Evolutionary conservation across 2,113 vertebrate species (phyloP).

Genomic region (Talpa occidentalis): DNA sequence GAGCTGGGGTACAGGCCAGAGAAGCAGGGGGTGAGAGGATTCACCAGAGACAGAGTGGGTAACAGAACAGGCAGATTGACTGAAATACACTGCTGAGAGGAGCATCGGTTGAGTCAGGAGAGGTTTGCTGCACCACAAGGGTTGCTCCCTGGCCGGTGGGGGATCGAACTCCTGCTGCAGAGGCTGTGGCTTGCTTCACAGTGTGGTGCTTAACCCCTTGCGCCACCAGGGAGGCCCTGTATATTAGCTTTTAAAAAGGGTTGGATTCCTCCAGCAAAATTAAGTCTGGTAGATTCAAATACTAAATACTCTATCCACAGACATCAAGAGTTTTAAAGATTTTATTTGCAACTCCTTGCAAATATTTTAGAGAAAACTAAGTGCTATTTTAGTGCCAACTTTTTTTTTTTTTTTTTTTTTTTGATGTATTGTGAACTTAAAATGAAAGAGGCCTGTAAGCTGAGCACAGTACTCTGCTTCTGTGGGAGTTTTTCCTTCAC

Average conservation of each 20-base stretch:
- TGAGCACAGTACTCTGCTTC: not conserved
- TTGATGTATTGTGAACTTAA: not conserved
- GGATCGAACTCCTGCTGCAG: too few species aligned
- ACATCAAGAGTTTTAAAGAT: not conserved
- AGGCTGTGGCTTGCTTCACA: too few species aligned
- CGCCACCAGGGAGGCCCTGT: too few species aligned
- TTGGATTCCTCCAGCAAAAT: not conserved
- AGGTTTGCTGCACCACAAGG: too few species aligned
- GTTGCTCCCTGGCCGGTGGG: too few species aligned
- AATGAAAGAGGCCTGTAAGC: not conserved
- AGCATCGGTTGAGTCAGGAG: too few species aligned
- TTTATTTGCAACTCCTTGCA: not conserved
- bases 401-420: not conserved
- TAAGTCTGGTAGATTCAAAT: not conserved
- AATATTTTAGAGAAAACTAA: constrained; percentile 11
- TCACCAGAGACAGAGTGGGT: too few species aligned
- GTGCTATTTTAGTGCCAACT: not conserved
- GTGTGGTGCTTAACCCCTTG: too few species aligned
- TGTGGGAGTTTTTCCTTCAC: not conserved
- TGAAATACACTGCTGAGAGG: too few species aligned
- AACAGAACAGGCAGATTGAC: too few species aligned
- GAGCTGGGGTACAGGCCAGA: too few species aligned
- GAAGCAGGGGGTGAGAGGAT: too few species aligned
- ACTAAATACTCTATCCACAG: not conserved
- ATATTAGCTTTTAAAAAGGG: not conserved